phyloP scores from a whole-genome alignment of 2,113 vertebrate species.

The Hyperopisus bebe region DNA sequence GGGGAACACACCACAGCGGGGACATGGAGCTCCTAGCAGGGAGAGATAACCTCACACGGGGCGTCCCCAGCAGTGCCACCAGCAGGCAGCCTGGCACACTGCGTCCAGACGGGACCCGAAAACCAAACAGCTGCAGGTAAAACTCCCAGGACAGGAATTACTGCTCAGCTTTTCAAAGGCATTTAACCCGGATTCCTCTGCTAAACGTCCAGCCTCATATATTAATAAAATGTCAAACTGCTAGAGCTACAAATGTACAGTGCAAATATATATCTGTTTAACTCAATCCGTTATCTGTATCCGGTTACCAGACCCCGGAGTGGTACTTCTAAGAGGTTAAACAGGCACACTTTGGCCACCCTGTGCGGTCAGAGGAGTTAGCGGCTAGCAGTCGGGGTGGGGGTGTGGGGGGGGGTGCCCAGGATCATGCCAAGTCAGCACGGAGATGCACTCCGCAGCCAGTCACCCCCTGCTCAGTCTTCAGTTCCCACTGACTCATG shows the following conservation, averaged over 20 bases:
- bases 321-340: not conserved
- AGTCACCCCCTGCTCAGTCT: not conserved
- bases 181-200: not conserved
- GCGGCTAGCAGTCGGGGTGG: not conserved
- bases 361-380: not conserved
- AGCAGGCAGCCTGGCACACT: not conserved
- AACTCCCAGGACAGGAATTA: not conserved
- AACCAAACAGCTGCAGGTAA: not conserved
- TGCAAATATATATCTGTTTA: not conserved
- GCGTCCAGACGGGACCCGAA: not conserved
- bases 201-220: not conserved
- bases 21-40: not conserved
- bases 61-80: not conserved
- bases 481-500: not conserved
- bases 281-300: not conserved
- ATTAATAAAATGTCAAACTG: not conserved
- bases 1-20: not conserved
- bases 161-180: not conserved
- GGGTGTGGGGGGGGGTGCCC: not conserved
- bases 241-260: not conserved
- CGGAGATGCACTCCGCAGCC: not conserved
- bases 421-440: not conserved
- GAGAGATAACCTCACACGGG: not conserved
- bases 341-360: not conserved
- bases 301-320: not conserved